Evolutionary conservation across 2,888 invertebrate genomes (phyloP), one percentile per base, ranked within the genome.

Genomic region (Didymodactylos carnosus): DNA sequence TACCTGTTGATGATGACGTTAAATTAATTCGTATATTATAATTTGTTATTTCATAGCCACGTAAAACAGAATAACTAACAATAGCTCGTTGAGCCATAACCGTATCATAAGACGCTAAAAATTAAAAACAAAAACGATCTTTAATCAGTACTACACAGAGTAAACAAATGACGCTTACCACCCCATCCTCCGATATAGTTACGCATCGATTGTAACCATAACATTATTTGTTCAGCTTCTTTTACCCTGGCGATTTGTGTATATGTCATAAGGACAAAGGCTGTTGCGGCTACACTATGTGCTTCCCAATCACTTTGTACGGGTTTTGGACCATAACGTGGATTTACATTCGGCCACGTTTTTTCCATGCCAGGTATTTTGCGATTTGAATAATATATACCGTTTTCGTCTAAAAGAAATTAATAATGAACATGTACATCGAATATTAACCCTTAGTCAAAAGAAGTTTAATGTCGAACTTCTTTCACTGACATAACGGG

Each of bases 211-310:
- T 81, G 80, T 7, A 83, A 77, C 82, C 82, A 83, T 71, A 77
- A 78, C 81, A 82, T 82, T 78, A 81, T 79, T 71, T 75, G 39
- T 69, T 70, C 69, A 62, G 51, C 39, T 29, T 62, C 39, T 19
- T 23, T 62, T 10, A 40, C 41, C 39, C 35, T 73, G 78, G 78
- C 51, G 79, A 79, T 19, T 69, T 51, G 72, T 81, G 79, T 72
- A 81, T 92, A 91, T 0, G 92, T 90, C 78, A 95, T 85, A 71
- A 95, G 84, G 0, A 91, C 94, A 82, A 93, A 94, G 0, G 94
- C 90, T 0, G 94, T 95, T 0, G 94, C 88, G 80, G 93, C 93
- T 69, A 94, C 89, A 82, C 94, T 94, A 80, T 90, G 89, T 0
- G 91, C 88, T 84, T 95, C 95, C 39, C 69, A 62, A 49, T 75